Evolutionary conservation across 2,888 invertebrate species (phyloP), one percentile per base, ranked within the genome.

Genomic region (Lobophora halterata): DNA sequence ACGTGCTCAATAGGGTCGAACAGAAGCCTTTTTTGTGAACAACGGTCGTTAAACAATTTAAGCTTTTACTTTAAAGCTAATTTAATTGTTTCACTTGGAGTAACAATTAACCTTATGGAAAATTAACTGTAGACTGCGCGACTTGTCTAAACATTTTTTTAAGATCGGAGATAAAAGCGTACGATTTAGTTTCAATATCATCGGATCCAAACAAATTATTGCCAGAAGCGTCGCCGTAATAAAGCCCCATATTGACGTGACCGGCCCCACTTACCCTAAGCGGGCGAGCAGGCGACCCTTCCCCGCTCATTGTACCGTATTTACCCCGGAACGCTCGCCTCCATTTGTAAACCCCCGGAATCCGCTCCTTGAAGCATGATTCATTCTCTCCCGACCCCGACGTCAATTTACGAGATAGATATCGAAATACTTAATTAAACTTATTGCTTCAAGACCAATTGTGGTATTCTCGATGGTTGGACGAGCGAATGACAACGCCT

Each of bases 311-410:
- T 82, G 85, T 85, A 79, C 74, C 76, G 76, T 77, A 80, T 79
- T 81, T 82, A 82, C 86, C 85, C 82, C 77, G 79, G 75, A 79
- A 76, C 74, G 77, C 70, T 83, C 74, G 79, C 79, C 79, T 81
- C 76, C 80, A 79, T 83, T 81, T 79, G 77, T 80, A 74, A 69
- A 79, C 83, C 86, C 85, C 76, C 76, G 80, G 85, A 86, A 80
- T 85, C 82, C 76, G 78, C 81, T 86, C 73, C 83, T 86, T 78
- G 73, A 77, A 76, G 73, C 79, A 85, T 86, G 87, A 85, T 82
- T 87, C 85, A 86, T 81, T 75, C 78, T 69, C 68, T 73, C 72
- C 65, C 72, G 66, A 67, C 67, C 68, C 68, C 60, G 58, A 54
- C 69, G 67, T 73, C 77, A 79, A 81, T 79, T 76, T 76, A 76